Base-by-base conservation (phyloP, 2,888 invertebrate species). In the Hemaris fuciformis region DNA sequence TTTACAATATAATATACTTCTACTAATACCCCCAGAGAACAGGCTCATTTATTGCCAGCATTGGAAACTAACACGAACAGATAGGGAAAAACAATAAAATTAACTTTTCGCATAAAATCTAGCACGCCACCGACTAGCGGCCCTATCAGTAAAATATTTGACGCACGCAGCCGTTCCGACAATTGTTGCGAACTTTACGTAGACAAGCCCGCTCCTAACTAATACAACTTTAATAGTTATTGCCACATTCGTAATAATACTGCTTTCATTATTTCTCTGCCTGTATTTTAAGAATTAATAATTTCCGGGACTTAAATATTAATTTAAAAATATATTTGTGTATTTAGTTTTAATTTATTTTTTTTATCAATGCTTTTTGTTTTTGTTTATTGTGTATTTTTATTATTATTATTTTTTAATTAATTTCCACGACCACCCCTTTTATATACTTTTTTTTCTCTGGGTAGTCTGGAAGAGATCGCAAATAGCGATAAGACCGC, bases 71-170 rank as follows among this genome's bases (percentile, higher is more conserved):
- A 25, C n/a, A 15, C 23, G 15, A 41, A 48, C 45, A 10, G 25
- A 58, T 27, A 58, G 58, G 59, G 61, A 61, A 61, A 63, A 31
- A 42, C 23, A 66, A 68, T 69, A 60, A 67, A 71, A 66, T 68
- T 64, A 71, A 73, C 65, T 70, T 68, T 71, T 46, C 65, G 57
- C 64, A 70, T 74, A 71, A 70, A 70, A 67, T 66, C 65, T 18
- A 61, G 56, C 53, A 41, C 62, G 61, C 46, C 62, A 22, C 48
- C 46, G 56, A 57, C 61, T 45, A 38, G 22, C 13, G 20, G 38
- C 56, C 53, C 56, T 63, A 67, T 68, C 62, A 67, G 64, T 72
- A 63, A 69, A 70, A 72, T 69, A 67, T 74, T 71, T 72, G 70
- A 66, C 68, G 67, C 64, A 66, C 62, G 64, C 67, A 71, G 65